Evolutionary conservation across 2,113 vertebrate species (phyloP).

Genomic region (Merops nubicus): DNA sequence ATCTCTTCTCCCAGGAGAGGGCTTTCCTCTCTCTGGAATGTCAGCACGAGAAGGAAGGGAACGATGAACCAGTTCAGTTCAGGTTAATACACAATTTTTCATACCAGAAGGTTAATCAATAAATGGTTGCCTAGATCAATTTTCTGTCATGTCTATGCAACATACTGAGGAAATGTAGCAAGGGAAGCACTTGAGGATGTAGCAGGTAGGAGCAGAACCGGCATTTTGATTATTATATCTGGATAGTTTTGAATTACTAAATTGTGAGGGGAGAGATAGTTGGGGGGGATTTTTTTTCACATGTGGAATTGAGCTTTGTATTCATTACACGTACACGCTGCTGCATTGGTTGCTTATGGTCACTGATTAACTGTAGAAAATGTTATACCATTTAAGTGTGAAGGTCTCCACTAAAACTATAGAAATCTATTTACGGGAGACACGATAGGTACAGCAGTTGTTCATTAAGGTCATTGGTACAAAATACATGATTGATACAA

Average conservation of each 20-base stretch:
- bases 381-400: slow-evolving; percentile 42
- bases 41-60: neutral
- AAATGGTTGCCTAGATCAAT: slow-evolving; percentile 71
- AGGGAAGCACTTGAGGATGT: slow-evolving; percentile 50
- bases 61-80: slow-evolving; percentile 21
- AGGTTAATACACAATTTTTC: slow-evolving; percentile 69
- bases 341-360: slow-evolving; percentile 28
- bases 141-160: slow-evolving; percentile 73
- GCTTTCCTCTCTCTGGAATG: neutral
- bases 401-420: slow-evolving; percentile 55
- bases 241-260: slow-evolving; percentile 44
- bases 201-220: slow-evolving; percentile 33
- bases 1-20: neutral
- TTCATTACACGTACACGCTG: neutral
- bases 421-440: slow-evolving; percentile 51
- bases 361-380: slow-evolving; percentile 53
- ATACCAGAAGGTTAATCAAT: slow-evolving; percentile 66
- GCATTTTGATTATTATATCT: slow-evolving; percentile 63
- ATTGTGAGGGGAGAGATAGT: neutral
- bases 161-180: slow-evolving; percentile 65
- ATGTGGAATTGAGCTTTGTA: neutral
- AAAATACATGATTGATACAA: slow-evolving; percentile 44
- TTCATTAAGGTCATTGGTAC: slow-evolving; percentile 60
- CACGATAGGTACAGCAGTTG: slow-evolving; percentile 37
- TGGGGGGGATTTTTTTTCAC: neutral